Evolutionary conservation across 2,113 vertebrate genomes (phyloP), one percentile per base, ranked within the genome.

Genomic region (Tupaia tana): DNA sequence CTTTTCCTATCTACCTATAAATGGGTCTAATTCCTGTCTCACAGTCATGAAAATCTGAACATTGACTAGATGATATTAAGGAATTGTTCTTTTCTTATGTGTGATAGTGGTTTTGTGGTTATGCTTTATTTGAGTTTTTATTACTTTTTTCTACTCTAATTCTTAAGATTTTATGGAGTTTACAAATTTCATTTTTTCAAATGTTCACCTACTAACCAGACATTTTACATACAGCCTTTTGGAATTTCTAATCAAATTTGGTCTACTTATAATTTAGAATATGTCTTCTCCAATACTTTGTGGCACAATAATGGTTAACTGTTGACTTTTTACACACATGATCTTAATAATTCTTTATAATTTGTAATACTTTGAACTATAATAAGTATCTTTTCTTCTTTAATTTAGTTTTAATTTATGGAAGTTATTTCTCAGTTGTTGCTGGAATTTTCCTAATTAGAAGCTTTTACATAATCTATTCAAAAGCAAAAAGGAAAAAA

Each of bases 331-430:
- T 70, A 86, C 2, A 86, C 29, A 52, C 22, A 14, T 70, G 19
- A 59, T 91, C 59, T 89, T 91, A 58, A 8, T 71, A 71, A 93
- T 87, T 96, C 19, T 93, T 80, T 93, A 91, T 27, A 43, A 59
- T 8, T 82, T 90, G 13, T 92, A 43, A 43, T 43, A 43, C 43
- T 43, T 43, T 43, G 43, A 43, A 43, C 43, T 43, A 6, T 43
- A 43, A 43, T 43, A 43, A 4, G 43, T 67, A 82, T 92, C 96
- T 13, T 69, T 92, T 63, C 89, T 94, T 96, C 6, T 71, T 9
- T 94, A 96, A 92, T 97, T 59, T 98, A 99, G 99, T 99, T 99
- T 98, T 98, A 93, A 96, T 99, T 95, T 99, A 99, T 31, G 97
- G 98, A 93, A 98, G 98, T 93, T 99, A 99, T 98, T 99, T 99